Conservation (phyloP, 2,113 vertebrate genomes). For the Chamaea fasciata region DNA sequence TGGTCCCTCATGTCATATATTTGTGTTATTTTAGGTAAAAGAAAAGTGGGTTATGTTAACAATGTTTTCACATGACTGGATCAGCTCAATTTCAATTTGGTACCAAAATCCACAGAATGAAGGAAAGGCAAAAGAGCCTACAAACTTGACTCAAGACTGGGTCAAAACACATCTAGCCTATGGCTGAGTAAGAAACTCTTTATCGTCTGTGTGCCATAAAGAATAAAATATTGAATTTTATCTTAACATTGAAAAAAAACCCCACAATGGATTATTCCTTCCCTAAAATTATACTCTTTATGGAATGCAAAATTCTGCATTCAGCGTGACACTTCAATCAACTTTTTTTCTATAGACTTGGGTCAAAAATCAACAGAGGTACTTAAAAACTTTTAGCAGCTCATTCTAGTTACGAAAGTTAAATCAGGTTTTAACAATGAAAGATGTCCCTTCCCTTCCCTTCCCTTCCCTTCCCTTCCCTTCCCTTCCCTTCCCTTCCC, state of each 20-base stretch:
- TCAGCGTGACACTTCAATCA: background rate
- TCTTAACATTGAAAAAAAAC: background rate
- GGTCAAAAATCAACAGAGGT: constrained; percentile 1
- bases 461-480: background rate
- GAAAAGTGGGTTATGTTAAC: background rate
- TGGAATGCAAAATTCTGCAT: background rate
- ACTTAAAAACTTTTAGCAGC: constrained; percentile 8
- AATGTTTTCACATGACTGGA: background rate
- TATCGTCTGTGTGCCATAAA: background rate
- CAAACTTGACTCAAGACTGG: background rate
- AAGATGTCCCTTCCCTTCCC: background rate
- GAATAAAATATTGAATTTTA: background rate
- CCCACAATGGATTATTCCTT: rapidly evolving
- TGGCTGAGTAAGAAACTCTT: background rate
- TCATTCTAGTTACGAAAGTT: background rate
- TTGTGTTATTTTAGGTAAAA: background rate
- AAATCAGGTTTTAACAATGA: constrained; percentile 32
- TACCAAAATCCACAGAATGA: background rate
- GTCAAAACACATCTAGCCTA: background rate
- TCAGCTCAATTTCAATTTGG: background rate
- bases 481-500: background rate
- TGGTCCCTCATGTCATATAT: background rate
- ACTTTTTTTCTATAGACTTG: background rate
- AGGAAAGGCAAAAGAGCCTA: background rate
- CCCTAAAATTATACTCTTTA: background rate